phyloP scores from a whole-genome alignment of 2,888 invertebrate species.

The Schizotus pectinicornis region DNA sequence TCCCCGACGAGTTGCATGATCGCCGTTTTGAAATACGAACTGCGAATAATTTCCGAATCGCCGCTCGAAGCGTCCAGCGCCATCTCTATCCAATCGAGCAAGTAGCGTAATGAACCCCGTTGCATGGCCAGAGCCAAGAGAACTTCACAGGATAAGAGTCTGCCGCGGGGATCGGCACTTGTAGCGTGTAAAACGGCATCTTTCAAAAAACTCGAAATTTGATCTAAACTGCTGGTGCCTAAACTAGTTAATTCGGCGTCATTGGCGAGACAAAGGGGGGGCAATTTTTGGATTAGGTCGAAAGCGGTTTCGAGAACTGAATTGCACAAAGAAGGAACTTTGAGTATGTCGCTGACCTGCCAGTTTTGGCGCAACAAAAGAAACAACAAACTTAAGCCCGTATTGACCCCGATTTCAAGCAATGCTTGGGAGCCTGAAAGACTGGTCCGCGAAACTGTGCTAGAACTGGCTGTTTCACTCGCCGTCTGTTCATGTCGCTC shows the following conservation, averaged over 20 bases:
- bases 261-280: constrained; percentile 66
- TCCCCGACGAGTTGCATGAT: constrained; percentile 47
- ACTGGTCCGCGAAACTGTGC: constrained; percentile 37
- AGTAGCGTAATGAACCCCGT: constrained; percentile 64
- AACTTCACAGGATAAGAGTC: constrained; percentile 60
- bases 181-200: constrained; percentile 60
- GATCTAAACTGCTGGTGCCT: constrained; percentile 61
- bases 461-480: constrained; percentile 9
- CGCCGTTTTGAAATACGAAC: constrained; percentile 50
- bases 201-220: constrained; percentile 63
- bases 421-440: constrained; percentile 61
- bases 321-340: constrained; percentile 62
- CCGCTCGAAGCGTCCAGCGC: constrained; percentile 58
- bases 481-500: constrained; percentile 45
- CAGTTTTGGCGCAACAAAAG: constrained; percentile 66
- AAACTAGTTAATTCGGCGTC: constrained; percentile 64
- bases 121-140: constrained; percentile 65
- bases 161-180: constrained; percentile 60
- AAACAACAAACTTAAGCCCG: constrained; percentile 66
- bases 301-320: constrained; percentile 66
- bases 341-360: constrained; percentile 57
- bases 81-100: constrained; percentile 69
- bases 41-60: constrained; percentile 33
- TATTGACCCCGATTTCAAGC: constrained; percentile 67
- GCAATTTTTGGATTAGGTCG: constrained; percentile 63